These are phyloP conservation scores for Paragorgia papillata DNA, from an alignment of 92 coral and sea anemone genomes.

Conservation along the genomic window DNA sequence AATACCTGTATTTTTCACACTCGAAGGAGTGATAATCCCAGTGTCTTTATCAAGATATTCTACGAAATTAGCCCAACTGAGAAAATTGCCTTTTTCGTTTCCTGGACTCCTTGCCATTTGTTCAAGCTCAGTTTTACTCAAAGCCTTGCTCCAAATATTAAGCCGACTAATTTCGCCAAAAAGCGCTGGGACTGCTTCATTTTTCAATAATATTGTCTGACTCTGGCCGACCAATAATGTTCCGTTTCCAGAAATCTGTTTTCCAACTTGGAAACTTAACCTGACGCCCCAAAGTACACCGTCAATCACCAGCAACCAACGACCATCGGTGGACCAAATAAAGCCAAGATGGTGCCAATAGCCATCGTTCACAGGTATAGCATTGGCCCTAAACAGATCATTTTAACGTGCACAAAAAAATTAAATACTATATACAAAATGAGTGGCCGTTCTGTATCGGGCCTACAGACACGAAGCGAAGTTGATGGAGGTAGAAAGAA, in stretches of 20 bases:
- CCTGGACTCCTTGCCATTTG: background rate
- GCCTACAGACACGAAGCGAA: no score
- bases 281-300: constrained; percentile 7
- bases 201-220: no score
- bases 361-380: constrained; percentile 27
- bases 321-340: constrained; percentile 14
- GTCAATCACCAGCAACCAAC: constrained; percentile 1
- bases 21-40: constrained; percentile 8
- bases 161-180: constrained; percentile 21
- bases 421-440: no score
- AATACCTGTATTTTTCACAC: constrained; percentile 16
- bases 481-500: background rate
- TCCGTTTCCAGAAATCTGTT: background rate
- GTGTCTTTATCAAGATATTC: background rate
- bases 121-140: constrained; percentile 21
- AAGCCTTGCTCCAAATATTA: constrained; percentile 21
- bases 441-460: no score
- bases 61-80: constrained; percentile 5
- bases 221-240: constrained; percentile 23
- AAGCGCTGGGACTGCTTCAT: background rate
- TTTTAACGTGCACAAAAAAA: no score
- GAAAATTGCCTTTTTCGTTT: constrained; percentile 1
- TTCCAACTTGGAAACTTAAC: background rate
- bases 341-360: constrained; percentile 42
- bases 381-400: background rate